Evolutionary conservation across 2,888 invertebrate species (phyloP), one percentile per base, ranked within the genome.

Genomic region (Drosophila neonasuta): DNA sequence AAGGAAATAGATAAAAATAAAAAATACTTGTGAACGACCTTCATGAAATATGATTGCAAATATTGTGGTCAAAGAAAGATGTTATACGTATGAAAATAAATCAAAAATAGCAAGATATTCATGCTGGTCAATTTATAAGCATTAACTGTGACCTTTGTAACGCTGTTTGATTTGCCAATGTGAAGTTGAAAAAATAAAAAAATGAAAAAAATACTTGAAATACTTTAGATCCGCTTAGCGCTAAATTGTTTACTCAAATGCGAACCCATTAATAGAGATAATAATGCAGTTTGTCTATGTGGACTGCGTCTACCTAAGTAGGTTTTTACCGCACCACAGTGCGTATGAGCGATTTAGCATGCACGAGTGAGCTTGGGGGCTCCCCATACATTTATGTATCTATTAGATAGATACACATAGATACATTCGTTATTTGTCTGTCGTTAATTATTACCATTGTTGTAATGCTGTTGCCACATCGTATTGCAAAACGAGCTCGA

Each of bases 261-360:
- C 44, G 32, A 55, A 66, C 48, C 44, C 41, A 58, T 68, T 69
- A 46, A 45, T 51, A 36, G 9, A 66, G 34, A 48, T 58, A 61
- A 65, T 55, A 56, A 55, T 44, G 51, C 50, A 45, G 41, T 45
- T 49, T 50, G 55, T 49, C 29, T 39, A 55, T 52, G 17, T 34
- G 50, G 50, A 46, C 52, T 58, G 48, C 41, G 57, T 51, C 36
- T n/a, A 36, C 36, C 5, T 36, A 34, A 11, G 11, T 11, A 24
- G 24, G 24, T 24, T 24, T 24, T 36, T 36, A n/a, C 36, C 39
- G 13, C 39, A 15, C 44, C 57, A 71, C 64, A 7, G 63, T 84
- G 85, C 85, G 82, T 86, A 77, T 86, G 44, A 67, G 79, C 67
- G 49, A 81, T 80, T 82, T 60, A 61, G 20, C 68, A 81, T 68